A percentile compares a stretch with the other conserved stretches of the same genome.
phyloP scores from a whole-genome alignment of 2,113 vertebrate species.

The Callocephalon fimbriatum region DNA sequence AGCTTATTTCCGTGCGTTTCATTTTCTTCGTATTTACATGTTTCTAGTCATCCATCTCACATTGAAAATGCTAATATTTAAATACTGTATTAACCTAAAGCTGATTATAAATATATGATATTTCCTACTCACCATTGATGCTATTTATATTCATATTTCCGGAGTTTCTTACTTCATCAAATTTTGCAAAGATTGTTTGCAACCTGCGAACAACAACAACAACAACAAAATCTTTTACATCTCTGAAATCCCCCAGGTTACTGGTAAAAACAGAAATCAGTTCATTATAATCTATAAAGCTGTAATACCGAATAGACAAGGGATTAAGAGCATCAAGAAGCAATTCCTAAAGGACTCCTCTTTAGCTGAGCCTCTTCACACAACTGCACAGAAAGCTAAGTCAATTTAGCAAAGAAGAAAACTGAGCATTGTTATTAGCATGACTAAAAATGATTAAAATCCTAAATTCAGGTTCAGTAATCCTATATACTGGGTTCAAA shows the following conservation, averaged over 20 bases:
- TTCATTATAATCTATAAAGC: neutral
- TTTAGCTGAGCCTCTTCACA: neutral
- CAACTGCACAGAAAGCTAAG: neutral
- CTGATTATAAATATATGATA: neutral
- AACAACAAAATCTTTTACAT: neutral
- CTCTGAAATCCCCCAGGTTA: neutral
- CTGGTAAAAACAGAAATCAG: neutral
- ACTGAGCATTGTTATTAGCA: neutral
- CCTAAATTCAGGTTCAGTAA: neutral
- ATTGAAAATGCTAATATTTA: neutral
- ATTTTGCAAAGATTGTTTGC: conserved; percentile 90
- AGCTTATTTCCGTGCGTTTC: neutral
- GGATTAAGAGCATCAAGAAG: neutral
- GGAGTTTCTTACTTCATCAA: conserved; percentile 94
- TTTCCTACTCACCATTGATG: conserved; percentile 85
- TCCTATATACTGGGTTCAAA: neutral
- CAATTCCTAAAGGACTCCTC: neutral
- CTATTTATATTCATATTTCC: conserved; percentile 91
- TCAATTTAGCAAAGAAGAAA: neutral
- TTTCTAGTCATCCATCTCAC: neutral
- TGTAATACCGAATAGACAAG: neutral
- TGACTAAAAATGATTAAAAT: neutral
- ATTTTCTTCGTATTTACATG: neutral
- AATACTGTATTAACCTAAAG: neutral
- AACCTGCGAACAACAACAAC: conserved; percentile 82